These are phyloP conservation scores for Eupithecia centaureata DNA, from an alignment of 2,888 invertebrate species.

Conservation along the genomic window DNA sequence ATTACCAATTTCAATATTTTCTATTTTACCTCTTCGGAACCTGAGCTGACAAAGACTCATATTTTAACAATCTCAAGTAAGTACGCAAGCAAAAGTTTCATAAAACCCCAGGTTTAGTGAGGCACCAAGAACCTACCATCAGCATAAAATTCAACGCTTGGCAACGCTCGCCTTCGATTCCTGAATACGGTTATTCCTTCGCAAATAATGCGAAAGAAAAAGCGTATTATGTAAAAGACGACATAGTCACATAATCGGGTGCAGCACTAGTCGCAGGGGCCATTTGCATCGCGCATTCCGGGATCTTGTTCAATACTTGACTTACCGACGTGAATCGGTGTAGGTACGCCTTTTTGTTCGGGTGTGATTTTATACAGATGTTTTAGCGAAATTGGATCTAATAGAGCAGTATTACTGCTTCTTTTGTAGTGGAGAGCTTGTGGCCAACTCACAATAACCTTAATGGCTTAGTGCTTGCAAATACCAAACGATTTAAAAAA, in stretches of 20 bases:
- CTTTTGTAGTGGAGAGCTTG: not conserved
- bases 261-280: slow-evolving; percentile 50
- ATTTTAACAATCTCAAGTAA: slow-evolving; percentile 5
- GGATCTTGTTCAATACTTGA: slow-evolving; percentile 54
- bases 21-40: not conserved
- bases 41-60: slow-evolving; percentile 3
- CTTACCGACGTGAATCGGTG: slow-evolving; percentile 38
- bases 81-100: slow-evolving; percentile 3
- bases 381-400: not conserved
- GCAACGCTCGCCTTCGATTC: slow-evolving; percentile 6
- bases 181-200: slow-evolving; percentile 30
- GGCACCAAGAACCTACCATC: slow-evolving; percentile 10
- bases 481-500: not conserved
- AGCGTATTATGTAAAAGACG: slow-evolving; percentile 46
- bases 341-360: slow-evolving; percentile 42
- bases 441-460: not conserved
- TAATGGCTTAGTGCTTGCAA: not conserved
- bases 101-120: slow-evolving; percentile 2
- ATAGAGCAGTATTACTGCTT: not conserved
- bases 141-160: slow-evolving; percentile 8
- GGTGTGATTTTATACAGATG: slow-evolving; percentile 4
- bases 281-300: slow-evolving; percentile 55
- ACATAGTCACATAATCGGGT: slow-evolving; percentile 60
- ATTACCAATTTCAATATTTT: not conserved
- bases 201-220: slow-evolving; percentile 39